phyloP scores from a whole-genome alignment of 64 coral and sea anemone species.

The Actinia tenebrosa region DNA sequence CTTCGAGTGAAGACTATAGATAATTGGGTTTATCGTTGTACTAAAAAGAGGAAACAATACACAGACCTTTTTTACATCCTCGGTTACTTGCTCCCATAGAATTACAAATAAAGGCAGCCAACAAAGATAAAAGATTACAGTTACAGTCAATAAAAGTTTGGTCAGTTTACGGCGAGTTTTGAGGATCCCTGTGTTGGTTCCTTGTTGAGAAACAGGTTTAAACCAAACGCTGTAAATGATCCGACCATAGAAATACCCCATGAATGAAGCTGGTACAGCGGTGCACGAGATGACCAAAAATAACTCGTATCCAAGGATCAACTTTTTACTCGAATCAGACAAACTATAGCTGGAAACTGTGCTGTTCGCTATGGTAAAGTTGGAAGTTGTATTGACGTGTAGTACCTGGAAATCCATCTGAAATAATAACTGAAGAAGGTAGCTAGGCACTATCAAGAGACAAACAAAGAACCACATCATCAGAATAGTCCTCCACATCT shows the following conservation, averaged over 20 bases:
- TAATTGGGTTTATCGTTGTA: background rate
- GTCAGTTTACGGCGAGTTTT: constrained; percentile 42
- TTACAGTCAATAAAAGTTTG: constrained; percentile 41
- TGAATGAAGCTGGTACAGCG: constrained; percentile 8
- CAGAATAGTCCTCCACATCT: background rate
- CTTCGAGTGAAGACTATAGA: constrained; percentile 4
- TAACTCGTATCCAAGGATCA: background rate
- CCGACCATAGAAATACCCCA: constrained; percentile 22
- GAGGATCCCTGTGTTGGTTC: constrained; percentile 12
- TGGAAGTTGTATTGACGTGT: background rate
- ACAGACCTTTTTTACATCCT: background rate
- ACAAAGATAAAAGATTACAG: constrained; percentile 16
- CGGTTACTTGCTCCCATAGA: background rate
- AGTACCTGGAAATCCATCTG: background rate
- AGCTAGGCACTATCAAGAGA: constrained; percentile 6
- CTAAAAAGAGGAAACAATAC: background rate
- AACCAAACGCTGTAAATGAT: constrained; percentile 37
- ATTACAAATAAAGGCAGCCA: constrained; percentile 29
- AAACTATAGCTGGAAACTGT: background rate
- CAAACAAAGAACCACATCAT: background rate
- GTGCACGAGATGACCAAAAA: background rate
- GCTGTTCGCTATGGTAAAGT: background rate
- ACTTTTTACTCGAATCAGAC: background rate
- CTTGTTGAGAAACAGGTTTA: background rate
- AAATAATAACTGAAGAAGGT: background rate